These are phyloP conservation scores for Actinemys pallida DNA, from an alignment of 2,113 vertebrate species.

Conservation along the genomic window DNA sequence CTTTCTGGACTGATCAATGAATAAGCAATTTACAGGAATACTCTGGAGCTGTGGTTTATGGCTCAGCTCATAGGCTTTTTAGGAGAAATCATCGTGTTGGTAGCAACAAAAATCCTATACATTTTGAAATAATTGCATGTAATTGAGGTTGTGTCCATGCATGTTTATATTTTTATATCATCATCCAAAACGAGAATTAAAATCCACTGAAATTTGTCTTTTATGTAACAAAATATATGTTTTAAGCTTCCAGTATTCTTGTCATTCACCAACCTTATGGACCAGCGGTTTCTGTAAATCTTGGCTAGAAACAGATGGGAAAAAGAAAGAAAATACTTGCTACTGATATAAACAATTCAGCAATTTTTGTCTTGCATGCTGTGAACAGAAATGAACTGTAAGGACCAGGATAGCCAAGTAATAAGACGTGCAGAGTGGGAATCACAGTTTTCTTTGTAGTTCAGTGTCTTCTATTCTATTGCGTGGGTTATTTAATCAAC, in stretches of 20 bases:
- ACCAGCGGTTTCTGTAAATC: neutral
- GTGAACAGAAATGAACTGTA: neutral
- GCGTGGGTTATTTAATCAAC: neutral
- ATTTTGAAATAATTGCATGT: neutral
- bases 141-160: conserved; percentile 22
- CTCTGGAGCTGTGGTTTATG: neutral
- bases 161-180: conserved; percentile 3
- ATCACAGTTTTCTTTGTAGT: neutral
- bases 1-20: conserved; percentile 60
- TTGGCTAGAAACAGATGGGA: neutral
- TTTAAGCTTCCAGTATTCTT: neutral
- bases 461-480: too few relatives aligned
- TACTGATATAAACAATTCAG: neutral
- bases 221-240: neutral
- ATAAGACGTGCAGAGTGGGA: neutral
- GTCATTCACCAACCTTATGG: neutral
- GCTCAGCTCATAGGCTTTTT: neutral
- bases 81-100: conserved; percentile 36
- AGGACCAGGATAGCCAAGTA: neutral
- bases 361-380: neutral
- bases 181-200: neutral
- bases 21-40: conserved; percentile 38
- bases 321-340: neutral
- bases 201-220: neutral
- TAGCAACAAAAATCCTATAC: conserved; percentile 13